A percentile compares a stretch with the other conserved stretches of the same genome.
Evolutionary conservation across 2,113 vertebrate species (phyloP).

Genomic region (Nothobranchius furzeri): DNA sequence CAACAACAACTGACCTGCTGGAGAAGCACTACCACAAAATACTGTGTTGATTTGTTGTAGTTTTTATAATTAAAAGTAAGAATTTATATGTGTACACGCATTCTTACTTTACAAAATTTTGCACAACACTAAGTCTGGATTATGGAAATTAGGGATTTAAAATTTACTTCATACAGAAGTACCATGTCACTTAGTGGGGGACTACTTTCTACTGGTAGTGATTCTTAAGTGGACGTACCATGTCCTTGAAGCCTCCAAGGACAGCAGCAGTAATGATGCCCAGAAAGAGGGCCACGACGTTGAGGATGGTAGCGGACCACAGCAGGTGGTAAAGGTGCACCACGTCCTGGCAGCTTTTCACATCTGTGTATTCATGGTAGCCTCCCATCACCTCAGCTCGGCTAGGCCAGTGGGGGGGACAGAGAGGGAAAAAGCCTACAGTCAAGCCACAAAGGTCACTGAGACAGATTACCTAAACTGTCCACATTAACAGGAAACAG

Average conservation of each 20-base stretch:
- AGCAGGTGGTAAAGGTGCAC: conserved; percentile 96
- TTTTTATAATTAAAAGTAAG: no score
- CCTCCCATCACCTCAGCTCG: conserved; percentile 84
- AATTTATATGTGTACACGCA: no score
- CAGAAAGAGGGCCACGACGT: conserved; percentile 93
- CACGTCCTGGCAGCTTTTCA: conserved; percentile 96
- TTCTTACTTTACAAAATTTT: no score
- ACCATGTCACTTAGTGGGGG: no score
- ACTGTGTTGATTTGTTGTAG: no score
- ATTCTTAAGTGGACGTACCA: conserved; percentile 78
- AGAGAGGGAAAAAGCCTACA: conserved; percentile 41
- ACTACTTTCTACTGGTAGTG: no score
- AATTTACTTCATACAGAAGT: no score
- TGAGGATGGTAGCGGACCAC: conserved; percentile 96
- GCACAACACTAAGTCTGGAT: no score
- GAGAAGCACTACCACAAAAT: no score
- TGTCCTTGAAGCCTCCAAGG: conserved; percentile 96
- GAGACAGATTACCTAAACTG: background rate
- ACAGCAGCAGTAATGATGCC: conserved; percentile 98
- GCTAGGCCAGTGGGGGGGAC: conserved; percentile 66
- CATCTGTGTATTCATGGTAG: conserved; percentile 97
- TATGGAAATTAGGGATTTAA: no score
- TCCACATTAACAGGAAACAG: conserved; percentile 6
- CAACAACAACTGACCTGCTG: no score
- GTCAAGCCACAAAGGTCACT: conserved; percentile 49